Base-by-base conservation (phyloP, 2,888 invertebrate genomes). In the Lissonota sp. region DNA sequence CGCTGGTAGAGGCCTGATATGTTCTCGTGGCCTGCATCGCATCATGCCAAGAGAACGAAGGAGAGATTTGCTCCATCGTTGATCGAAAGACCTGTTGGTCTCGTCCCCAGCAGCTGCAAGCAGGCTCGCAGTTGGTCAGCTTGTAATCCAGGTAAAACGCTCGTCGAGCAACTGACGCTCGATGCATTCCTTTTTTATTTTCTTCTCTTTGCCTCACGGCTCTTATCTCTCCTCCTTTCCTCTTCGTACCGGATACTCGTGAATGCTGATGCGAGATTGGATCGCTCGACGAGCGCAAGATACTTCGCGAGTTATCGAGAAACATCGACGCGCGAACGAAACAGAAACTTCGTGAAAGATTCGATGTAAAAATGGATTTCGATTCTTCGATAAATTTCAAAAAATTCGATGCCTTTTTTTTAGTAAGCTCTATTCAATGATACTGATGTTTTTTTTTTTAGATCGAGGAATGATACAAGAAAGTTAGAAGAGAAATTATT, bases 1-100 rank as follows among this genome's bases (percentile, higher is more conserved):
- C 76, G 42, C 12, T 7, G 64, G 58, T 37, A 42, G 53, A 75
- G 72, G 82, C 81, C 82, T 71, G 63, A 72, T 49, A n/a, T 84
- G 86, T 83, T 88, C 88, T 63, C 86, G 77, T 89, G 88, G 87
- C 88, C 89, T 88, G 88, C 87, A 91, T 89, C 87, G 83, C 81
- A 79, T 62, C 57, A 60, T 66, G 42, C 26, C 60, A 6, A 69
- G 44, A 69, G 14, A 76, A 46, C 40, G 63, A 53, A 37, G 55
- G 53, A 76, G 73, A 73, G 49, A 63, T 69, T 67, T n/a, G n/a
- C 75, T 26, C 26, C 26, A 26, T 26, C 26, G 26, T 3, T 26
- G 26, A n/a, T n/a, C 26, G 26, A 26, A 26, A 26, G 79, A 80
- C 79, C 79, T 75, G 80, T 64, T 77, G 55, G 51, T 69, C 63